phyloP scores from a whole-genome alignment of 2,797 vertebrate species.

The Scomberomorus guttatus region DNA sequence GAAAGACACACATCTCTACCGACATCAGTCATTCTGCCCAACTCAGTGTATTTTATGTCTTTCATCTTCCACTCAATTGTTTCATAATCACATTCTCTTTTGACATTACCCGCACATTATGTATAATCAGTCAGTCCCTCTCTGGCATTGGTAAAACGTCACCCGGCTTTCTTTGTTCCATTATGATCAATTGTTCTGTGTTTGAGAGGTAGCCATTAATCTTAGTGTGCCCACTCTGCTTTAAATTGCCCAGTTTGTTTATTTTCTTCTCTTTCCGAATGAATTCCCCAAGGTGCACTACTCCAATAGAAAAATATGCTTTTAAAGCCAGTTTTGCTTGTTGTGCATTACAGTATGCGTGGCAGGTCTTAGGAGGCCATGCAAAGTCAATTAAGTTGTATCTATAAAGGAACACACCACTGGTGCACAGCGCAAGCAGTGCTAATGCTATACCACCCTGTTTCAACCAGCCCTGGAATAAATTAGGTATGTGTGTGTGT shows the following conservation, averaged over 20 bases:
- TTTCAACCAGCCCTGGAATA: slow-evolving; percentile 37
- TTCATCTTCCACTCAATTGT: slow-evolving; percentile 49
- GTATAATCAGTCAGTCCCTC: slow-evolving; percentile 44
- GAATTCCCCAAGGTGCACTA: slow-evolving; percentile 68
- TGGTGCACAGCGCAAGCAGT: slow-evolving; percentile 16
- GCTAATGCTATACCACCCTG: slow-evolving; percentile 14
- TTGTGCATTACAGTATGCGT: slow-evolving; percentile 53
- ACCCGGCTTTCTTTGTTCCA: slow-evolving; percentile 53
- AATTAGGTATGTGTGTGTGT: slow-evolving; percentile 27
- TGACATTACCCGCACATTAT: slow-evolving; percentile 43
- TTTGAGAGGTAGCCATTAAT: slow-evolving; percentile 75
- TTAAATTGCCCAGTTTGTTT: slow-evolving; percentile 72
- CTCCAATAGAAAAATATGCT: slow-evolving; percentile 59
- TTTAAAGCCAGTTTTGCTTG: slow-evolving; percentile 62
- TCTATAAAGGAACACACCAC: slow-evolving; percentile 30
- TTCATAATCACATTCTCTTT: slow-evolving; percentile 51
- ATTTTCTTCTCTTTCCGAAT: slow-evolving; percentile 63
- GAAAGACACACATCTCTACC: slow-evolving; percentile 18
- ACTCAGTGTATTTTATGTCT: slow-evolving; percentile 25
- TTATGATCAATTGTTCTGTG: slow-evolving; percentile 72
- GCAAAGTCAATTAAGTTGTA: slow-evolving; percentile 70
- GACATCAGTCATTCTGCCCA: slow-evolving; percentile 27
- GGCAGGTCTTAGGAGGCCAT: slow-evolving; percentile 56
- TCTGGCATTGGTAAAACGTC: slow-evolving; percentile 49
- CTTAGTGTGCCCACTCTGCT: slow-evolving; percentile 56